phyloP scores from a whole-genome alignment of 64 coral and sea anemone species.

The Cladopsammia gracilis region DNA sequence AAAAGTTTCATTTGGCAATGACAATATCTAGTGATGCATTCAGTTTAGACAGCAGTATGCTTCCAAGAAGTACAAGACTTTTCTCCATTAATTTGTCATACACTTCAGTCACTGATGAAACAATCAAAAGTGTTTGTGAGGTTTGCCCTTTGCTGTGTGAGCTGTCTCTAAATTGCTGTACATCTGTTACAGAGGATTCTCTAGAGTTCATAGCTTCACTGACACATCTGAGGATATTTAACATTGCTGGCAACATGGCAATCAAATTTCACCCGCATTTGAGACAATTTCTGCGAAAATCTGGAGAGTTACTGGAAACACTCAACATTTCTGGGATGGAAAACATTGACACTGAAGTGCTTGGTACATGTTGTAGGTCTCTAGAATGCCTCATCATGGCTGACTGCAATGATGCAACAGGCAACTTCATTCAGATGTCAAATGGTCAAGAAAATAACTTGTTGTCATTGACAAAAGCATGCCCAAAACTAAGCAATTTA shows the following conservation, averaged over 20 bases:
- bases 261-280: slow-evolving; percentile 57
- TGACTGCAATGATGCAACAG: slow-evolving; percentile 51
- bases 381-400: slow-evolving; percentile 48
- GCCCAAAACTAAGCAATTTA: slow-evolving; percentile 42
- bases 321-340: slow-evolving; percentile 61
- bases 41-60: neutral
- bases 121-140: slow-evolving; percentile 51
- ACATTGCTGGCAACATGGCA: slow-evolving; percentile 40
- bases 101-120: slow-evolving; percentile 22
- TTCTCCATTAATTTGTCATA: slow-evolving; percentile 52
- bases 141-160: slow-evolving; percentile 57
- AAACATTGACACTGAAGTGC: slow-evolving; percentile 37
- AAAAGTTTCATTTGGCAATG: slow-evolving; percentile 51
- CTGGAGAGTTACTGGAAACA: slow-evolving; percentile 33
- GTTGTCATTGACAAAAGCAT: slow-evolving; percentile 42
- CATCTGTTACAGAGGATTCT: slow-evolving; percentile 35
- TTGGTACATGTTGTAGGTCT: slow-evolving; percentile 45
- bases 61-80: slow-evolving; percentile 17
- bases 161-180: slow-evolving; percentile 66
- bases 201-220: slow-evolving; percentile 40
- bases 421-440: neutral
- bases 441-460: neutral
- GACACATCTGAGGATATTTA: slow-evolving; percentile 28
- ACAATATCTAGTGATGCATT: neutral
- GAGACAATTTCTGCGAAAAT: slow-evolving; percentile 58